Base-by-base conservation (phyloP, 2,888 invertebrate species). In the Synergus japonicus region DNA sequence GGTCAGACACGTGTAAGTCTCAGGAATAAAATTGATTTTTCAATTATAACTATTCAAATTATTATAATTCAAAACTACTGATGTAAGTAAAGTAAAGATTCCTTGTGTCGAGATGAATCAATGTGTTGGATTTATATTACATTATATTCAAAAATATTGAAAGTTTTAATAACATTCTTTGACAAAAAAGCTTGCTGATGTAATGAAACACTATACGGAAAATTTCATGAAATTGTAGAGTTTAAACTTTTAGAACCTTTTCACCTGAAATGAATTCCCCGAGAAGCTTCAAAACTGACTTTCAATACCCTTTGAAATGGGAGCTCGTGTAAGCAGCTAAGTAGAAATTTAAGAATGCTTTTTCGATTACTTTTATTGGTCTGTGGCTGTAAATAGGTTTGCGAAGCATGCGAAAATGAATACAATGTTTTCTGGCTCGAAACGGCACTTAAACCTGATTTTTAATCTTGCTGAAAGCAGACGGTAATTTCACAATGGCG, bases 391-490 rank as follows among this genome's bases (percentile, higher is more conserved):
- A 86, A 86, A 84, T 87, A 82, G 79, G 79, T 85, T 85, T 80
- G 84, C 78, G 79, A 80, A 81, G 79, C 84, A 84, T 83, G 86
- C 81, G 86, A 85, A 88, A 89, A 88, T 84, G 86, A 85, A 76
- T 82, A 83, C 84, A 82, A 80, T 81, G 76, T 82, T 81, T 80
- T 81, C 83, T 80, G 81, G 82, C 80, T 76, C 58, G 85, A 82
- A 82, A 81, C 80, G 81, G 82, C 83, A 83, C 84, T 87, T 82
- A 85, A 84, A 85, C 86, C 85, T 85, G 86, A 87, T 89, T 90
- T 87, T 89, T 90, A 91, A 91, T 91, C 89, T 87, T 86, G 86
- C 84, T 89, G 87, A 90, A 88, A 89, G 89, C 87, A 85, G 87
- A 85, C 84, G 83, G 87, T 86, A 87, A 88, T 89, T 90, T 85